Base-by-base conservation (phyloP, 1,140 invertebrate species). In the Zophobas morio region DNA sequence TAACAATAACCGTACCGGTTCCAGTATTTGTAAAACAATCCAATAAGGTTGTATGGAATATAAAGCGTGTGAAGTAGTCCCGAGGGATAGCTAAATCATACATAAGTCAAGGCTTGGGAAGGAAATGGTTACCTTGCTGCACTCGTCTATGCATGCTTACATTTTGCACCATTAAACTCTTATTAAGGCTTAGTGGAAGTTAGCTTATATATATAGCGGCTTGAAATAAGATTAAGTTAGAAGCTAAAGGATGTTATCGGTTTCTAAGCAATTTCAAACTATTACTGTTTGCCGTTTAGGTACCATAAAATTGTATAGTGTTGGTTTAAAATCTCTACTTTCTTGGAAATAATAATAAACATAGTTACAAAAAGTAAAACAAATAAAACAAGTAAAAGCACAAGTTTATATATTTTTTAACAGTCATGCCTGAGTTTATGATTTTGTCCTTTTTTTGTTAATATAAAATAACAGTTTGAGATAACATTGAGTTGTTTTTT, bases 151-250 rank as follows among this genome's bases (percentile, higher is more conserved):
- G 71, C 71, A 73, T 42, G 71, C 49, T 73, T 73, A 73, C 54
- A 54, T 20, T 39, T 66, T 49, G 54, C 51, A 42, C 71, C 51
- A 56, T 54, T 73, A 40, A 73, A 73, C 54, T 54, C 71, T 54
- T 73, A 73, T 73, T 73, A 73, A 51, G 32, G 71, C 51, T 54
- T 54, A 39, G 35, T 53, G 49, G 71, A 73, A 73, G 54, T 54
- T 73, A 42, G 49, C 71, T 73, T 73, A 73, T 54, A 73, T 3
- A 8, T 57, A 35, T 49, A 39, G 6, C 6, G 42, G 71, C 71
- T 73, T 73, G 37, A 73, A 73, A 73, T 73, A 54, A n/a, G 34
- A 73, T 73, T 73, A 73, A 54, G 36, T 36, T 49, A n/a, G 5
- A 33, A 72, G 47, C 42, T 49, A 56, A 73, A 32, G 8, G 20